These are phyloP conservation scores for Conger conger DNA, from an alignment of 2,113 vertebrate species.

Conservation along the genomic window DNA sequence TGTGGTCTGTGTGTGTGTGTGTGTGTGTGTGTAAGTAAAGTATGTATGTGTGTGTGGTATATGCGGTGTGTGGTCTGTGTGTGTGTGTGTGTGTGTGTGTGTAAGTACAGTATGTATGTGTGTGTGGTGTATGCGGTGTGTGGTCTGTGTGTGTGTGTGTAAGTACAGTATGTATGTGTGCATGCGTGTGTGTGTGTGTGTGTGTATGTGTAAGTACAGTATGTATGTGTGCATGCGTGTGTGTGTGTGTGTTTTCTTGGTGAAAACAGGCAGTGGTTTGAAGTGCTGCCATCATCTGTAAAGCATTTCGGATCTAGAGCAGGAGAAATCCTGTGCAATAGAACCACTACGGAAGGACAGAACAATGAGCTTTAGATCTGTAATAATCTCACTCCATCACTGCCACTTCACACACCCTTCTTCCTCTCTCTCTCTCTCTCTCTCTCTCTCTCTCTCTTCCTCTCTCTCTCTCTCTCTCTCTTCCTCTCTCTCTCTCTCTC, in stretches of 20 bases:
- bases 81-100: too few species aligned
- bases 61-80: too few species aligned
- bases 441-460: neutral
- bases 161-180: too few species aligned
- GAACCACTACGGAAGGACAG: neutral
- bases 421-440: neutral
- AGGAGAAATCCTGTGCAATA: neutral
- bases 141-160: neutral
- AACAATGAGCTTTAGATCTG: neutral
- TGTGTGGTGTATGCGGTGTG: too few species aligned
- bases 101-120: too few species aligned
- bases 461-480: neutral
- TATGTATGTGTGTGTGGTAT: too few species aligned
- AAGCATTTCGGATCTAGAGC: neutral
- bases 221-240: too few species aligned
- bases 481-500: neutral
- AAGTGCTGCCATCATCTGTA: neutral
- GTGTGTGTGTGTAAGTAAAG: too few species aligned
- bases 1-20: neutral
- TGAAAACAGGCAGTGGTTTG: neutral
- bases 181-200: neutral
- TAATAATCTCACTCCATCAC: neutral
- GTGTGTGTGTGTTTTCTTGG: neutral
- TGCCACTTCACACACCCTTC: neutral
- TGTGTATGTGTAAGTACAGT: too few species aligned